Base-by-base conservation (phyloP, 2,113 vertebrate species). In the Hydropotes inermis region DNA sequence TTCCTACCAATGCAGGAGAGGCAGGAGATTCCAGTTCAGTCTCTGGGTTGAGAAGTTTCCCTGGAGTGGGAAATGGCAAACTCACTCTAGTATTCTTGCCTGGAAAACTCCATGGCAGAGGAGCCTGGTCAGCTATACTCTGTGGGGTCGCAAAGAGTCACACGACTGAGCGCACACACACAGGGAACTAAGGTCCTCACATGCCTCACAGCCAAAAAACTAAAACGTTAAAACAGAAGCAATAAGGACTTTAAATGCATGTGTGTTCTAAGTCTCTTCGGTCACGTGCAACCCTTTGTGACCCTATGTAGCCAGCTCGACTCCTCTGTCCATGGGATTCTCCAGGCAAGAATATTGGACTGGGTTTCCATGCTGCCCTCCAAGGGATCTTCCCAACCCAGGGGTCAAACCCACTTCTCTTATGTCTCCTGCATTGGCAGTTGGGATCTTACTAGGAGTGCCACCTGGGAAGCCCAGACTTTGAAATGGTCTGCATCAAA, bases 1-100 rank as follows among this genome's bases (percentile, higher is more conserved):
- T 0, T 1, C 67, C n/a, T 70, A 3, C 9, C 67, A 39, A 1
- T 1, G 5, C n/a, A 23, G 67, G 9, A 70, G 67, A 70, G 17
- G 9, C 67, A 23, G n/a, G 67, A 70, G 67, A 39, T 23, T 36
- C 67, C n/a, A 39, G 67, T 70, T 70, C 9, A 39, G 67, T 70
- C n/a, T 70, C n/a, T 39, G n/a, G 67, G 17, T 70, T 70, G n/a
- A 19, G 67, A 70, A 39, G n/a, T 23, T 39, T 39, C 67, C 27
- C 67, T 70, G 19, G n/a, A 70, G 67, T 39, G 23, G n/a, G n/a
- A 70, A 70, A 70, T 70, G 67, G 67, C n/a, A 70, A 23, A 39
- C n/a, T n/a, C 19, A 23, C 19, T 70, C 67, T 10, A 12, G 67
- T 39, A 39, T 70, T 70, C 67, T 70, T 70, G n/a, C 36, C n/a